phyloP scores from a whole-genome alignment of 2,888 invertebrate genomes.

The Drepanosiphum platanoidis region DNA sequence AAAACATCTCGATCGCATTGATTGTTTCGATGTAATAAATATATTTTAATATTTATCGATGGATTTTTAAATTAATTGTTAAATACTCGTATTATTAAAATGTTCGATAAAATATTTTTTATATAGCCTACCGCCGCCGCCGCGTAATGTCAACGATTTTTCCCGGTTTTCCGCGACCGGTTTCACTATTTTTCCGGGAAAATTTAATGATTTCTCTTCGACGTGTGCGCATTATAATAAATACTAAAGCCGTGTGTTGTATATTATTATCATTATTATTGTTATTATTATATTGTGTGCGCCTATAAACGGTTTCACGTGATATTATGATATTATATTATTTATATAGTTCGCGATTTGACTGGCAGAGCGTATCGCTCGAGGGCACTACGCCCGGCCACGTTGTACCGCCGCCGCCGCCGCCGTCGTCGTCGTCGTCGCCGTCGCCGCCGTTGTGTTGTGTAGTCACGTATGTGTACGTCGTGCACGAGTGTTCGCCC shows the following conservation, averaged over 20 bases:
- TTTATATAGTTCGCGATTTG: constrained; percentile 51
- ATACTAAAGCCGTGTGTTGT: background rate
- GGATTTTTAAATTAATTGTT: no score
- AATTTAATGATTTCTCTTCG: constrained; percentile 40
- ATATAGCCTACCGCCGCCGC: background rate
- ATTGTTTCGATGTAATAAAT: no score
- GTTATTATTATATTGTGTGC: constrained; percentile 4
- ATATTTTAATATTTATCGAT: no score
- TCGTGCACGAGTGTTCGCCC: background rate
- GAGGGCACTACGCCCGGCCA: constrained; percentile 32
- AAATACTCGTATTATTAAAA: no score
- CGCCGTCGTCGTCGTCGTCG: background rate
- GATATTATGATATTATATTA: no score
- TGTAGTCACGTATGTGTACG: constrained; percentile 25
- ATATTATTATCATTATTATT: background rate
- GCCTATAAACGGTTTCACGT: constrained; percentile 26
- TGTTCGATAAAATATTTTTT: no score
- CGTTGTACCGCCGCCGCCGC: constrained; percentile 9
- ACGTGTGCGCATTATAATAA: background rate
- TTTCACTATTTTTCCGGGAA: constrained; percentile 34
- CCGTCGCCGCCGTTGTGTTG: no score
- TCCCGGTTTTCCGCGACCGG: background rate
- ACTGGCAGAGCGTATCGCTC: constrained; percentile 59
- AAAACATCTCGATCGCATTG: no score
- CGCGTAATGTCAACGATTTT: background rate